These are phyloP conservation scores for Strongylocentrotus purpuratus DNA, from an alignment of 35 echinoderm and acorn worm species.

Conservation along the genomic window DNA sequence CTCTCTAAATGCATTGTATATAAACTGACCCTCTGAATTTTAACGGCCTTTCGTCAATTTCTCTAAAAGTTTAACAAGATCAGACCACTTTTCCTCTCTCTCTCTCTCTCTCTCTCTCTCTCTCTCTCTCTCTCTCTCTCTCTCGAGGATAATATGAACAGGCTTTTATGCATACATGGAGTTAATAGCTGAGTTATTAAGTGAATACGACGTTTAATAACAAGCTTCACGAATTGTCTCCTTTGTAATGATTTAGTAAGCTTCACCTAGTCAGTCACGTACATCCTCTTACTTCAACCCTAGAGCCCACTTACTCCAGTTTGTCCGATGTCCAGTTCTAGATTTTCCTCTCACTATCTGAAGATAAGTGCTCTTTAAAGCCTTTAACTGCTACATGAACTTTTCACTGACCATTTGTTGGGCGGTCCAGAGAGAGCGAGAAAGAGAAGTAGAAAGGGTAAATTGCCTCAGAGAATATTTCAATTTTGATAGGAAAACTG, in stretches of 20 bases:
- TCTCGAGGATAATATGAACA: background rate
- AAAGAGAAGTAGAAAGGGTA: background rate
- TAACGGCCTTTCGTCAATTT: background rate
- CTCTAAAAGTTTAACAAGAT: background rate
- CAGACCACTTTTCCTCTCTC: background rate
- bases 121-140: background rate
- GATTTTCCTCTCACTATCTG: background rate
- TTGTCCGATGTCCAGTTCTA: background rate
- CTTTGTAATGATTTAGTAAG: background rate
- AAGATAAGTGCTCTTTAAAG: background rate
- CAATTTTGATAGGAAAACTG: background rate
- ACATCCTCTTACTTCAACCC: background rate
- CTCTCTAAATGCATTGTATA: too few relatives aligned
- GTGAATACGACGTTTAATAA: background rate
- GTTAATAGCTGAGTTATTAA: background rate
- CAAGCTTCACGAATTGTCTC: background rate
- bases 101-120: background rate
- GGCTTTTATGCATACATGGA: background rate
- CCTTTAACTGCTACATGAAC: conserved; percentile 1
- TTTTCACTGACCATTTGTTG: background rate
- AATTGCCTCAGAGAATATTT: background rate
- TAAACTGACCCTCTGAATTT: too few relatives aligned
- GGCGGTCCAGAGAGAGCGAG: background rate
- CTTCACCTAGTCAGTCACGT: background rate
- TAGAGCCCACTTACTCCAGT: background rate